These are phyloP conservation scores for Rhynchopsitta pachyrhyncha DNA, from an alignment of 2,113 vertebrate genomes.

Conservation along the genomic window DNA sequence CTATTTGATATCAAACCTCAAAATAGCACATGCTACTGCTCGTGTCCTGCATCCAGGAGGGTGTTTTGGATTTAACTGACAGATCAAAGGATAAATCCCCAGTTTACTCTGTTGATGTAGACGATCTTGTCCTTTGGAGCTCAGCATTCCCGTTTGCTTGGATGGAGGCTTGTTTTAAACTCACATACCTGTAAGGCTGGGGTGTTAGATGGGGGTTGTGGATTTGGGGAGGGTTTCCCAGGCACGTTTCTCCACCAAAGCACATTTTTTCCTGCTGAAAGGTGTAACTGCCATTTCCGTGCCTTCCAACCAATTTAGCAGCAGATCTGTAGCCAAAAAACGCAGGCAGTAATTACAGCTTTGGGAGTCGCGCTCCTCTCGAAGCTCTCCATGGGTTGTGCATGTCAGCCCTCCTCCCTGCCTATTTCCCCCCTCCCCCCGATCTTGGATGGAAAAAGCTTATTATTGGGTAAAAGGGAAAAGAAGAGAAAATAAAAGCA, in stretches of 20 bases:
- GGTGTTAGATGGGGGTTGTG: neutral
- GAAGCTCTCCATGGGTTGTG: neutral
- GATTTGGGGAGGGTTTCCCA: neutral
- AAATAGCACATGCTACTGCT: neutral
- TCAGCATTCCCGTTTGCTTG: neutral
- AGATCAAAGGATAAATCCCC: conserved; percentile 14
- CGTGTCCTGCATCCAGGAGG: neutral
- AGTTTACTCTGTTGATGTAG: neutral
- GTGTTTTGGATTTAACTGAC: neutral
- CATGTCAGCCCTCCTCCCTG: neutral
- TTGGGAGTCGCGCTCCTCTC: neutral
- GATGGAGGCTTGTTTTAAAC: neutral
- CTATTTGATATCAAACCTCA: conserved; percentile 14
- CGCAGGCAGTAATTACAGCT: neutral
- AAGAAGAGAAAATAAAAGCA: neutral
- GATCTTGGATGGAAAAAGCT: neutral
- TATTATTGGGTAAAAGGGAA: neutral
- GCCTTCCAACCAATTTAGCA: conserved; percentile 10
- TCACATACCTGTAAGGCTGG: neutral
- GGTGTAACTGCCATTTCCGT: neutral
- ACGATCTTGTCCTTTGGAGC: neutral
- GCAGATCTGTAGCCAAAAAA: neutral
- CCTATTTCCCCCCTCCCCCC: neutral
- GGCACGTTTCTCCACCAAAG: neutral
- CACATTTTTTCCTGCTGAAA: neutral